Conservation (phyloP, 1,140 invertebrate species). For the Tetramorium alpestre region DNA sequence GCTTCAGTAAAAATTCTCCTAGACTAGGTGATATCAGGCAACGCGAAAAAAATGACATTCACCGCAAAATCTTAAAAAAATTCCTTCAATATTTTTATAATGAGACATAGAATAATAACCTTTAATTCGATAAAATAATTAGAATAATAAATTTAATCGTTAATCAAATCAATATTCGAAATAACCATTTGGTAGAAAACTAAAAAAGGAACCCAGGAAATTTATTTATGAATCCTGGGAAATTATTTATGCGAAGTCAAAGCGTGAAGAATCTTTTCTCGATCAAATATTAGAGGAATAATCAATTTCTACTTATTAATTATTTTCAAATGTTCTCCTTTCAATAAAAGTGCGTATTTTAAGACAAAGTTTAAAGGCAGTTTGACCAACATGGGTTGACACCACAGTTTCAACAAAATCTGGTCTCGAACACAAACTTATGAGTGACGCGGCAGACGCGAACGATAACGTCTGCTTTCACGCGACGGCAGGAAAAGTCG, state of each 20-base stretch:
- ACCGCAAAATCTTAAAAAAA: background rate
- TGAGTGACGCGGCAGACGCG: constrained; percentile 4
- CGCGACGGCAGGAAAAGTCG: constrained; percentile 18
- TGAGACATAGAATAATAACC: background rate
- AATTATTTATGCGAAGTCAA: constrained; percentile 7
- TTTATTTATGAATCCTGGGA: background rate
- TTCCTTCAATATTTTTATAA: background rate
- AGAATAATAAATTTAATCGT: background rate
- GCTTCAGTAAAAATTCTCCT: constrained; percentile 30
- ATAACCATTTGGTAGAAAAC: background rate
- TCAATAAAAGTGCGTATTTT: background rate
- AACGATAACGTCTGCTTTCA: constrained; percentile 27
- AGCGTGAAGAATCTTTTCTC: background rate
- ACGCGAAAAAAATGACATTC: background rate
- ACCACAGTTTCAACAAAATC: background rate
- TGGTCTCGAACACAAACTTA: background rate
- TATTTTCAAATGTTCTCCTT: background rate
- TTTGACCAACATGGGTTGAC: background rate
- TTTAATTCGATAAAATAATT: background rate
- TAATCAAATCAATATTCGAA: background rate
- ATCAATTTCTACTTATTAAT: background rate
- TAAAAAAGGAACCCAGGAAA: background rate
- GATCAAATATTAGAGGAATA: background rate
- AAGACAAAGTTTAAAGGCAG: background rate
- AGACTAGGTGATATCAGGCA: background rate